Evolutionary conservation across 2,797 vertebrate genomes (phyloP), one percentile per base, ranked within the genome.

Genomic region (Arnoldichthys spilopterus): DNA sequence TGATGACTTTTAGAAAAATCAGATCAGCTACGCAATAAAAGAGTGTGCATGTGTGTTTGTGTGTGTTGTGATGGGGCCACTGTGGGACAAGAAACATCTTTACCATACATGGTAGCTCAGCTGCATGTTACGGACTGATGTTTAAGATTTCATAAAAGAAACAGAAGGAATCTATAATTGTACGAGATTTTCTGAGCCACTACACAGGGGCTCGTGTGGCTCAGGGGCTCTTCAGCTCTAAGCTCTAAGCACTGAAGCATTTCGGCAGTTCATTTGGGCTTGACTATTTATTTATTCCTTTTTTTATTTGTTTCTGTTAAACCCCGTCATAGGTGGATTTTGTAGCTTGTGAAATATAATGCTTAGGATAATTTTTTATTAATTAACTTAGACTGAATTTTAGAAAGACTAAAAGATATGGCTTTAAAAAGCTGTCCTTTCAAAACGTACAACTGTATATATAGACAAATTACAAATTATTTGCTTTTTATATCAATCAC

Each of bases 341-440:
- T 94, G 92, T 94, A 94, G 93, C 92, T 91, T 90, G 91, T 93
- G 89, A 84, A 92, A 92, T 88, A 90, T 91, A 81, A 89, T 86
- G 87, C 82, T 90, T 86, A 87, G 80, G 74, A 78, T 63, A 86
- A 83, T 89, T 90, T 91, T 84, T 89, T 37, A 84, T 90, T 85
- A 84, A 91, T 87, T 92, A 83, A 74, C 77, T 72, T 82, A 87
- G 91, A 91, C 87, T 88, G 81, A 91, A 88, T 86, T 93, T 92
- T 91, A 90, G 87, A 92, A 89, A 89, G 90, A 87, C 76, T 80
- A 86, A 81, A 85, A 84, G 77, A 54, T 13, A 12, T 85, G 83
- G 53, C 78, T 59, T 83, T 83, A 78, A 86, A 74, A 59, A 69
- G 79, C 82, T 59, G 88, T 87, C 84, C 88, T 88, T 87, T 91